phyloP scores from a whole-genome alignment of 2,888 invertebrate species.

The Ophraella communa region DNA sequence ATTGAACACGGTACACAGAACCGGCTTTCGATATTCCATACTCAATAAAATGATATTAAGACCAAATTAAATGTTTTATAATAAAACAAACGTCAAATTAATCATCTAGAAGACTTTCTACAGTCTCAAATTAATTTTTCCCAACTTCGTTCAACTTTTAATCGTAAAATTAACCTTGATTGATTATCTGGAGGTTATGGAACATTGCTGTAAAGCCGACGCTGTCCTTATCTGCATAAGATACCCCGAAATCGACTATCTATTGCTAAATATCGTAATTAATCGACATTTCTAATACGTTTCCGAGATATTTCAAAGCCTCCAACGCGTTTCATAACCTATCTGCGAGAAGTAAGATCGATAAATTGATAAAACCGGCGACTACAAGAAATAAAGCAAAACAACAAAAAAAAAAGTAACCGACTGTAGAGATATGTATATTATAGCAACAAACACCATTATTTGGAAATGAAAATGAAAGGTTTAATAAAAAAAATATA shows the following conservation, averaged over 20 bases:
- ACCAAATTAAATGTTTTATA: no score
- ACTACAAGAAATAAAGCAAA: background rate
- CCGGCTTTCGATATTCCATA: background rate
- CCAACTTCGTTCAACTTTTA: no score
- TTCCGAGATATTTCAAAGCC: slow-evolving; percentile 3
- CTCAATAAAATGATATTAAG: no score
- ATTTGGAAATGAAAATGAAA: slow-evolving; percentile 29
- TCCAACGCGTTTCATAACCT: slow-evolving; percentile 5
- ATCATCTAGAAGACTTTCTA: no score
- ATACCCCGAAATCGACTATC: background rate
- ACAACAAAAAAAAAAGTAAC: background rate
- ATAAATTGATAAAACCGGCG: slow-evolving; percentile 21
- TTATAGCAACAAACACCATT: slow-evolving; percentile 25
- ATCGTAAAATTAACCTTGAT: no score
- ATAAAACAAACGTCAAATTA: no score
- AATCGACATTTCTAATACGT: background rate
- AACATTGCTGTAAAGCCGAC: background rate
- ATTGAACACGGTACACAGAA: slow-evolving; percentile 20
- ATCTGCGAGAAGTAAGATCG: slow-evolving; percentile 21
- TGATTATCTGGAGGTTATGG: no score
- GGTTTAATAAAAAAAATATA: slow-evolving; percentile 8
- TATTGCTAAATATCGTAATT: slow-evolving; percentile 2
- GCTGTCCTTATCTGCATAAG: background rate
- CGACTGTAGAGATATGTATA: no score
- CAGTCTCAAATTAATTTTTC: no score